A percentile compares a stretch with the other conserved stretches of the same genome.
Evolutionary conservation across 2,888 invertebrate genomes (phyloP).

Genomic region (Busseola fusca): DNA sequence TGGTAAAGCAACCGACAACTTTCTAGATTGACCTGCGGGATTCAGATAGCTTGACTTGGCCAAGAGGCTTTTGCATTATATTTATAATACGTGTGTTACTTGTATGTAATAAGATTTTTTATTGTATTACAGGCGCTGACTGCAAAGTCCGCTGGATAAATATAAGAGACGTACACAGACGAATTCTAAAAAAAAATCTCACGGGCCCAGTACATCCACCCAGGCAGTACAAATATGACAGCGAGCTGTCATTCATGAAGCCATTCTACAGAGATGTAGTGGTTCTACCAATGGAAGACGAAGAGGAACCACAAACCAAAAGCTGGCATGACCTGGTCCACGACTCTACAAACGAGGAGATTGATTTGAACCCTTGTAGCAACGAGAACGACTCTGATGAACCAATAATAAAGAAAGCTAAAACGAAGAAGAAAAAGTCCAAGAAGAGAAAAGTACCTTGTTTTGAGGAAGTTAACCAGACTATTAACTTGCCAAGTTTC

Average conservation of each 20-base stretch:
- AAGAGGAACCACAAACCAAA: constrained; percentile 43
- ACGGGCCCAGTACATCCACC: constrained; percentile 58
- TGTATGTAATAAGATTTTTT: background rate
- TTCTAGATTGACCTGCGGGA: background rate
- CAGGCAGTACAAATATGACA: constrained; percentile 81
- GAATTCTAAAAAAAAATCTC: constrained; percentile 75
- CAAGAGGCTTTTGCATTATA: background rate
- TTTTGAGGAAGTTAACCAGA: constrained; percentile 60
- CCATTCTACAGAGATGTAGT: constrained; percentile 79
- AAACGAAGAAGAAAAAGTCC: constrained; percentile 50
- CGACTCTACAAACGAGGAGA: background rate
- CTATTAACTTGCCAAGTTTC: constrained; percentile 57
- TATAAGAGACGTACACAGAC: constrained; percentile 82
- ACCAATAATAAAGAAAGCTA: constrained; percentile 54
- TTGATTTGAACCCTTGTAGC: constrained; percentile 47
- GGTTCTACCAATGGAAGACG: constrained; percentile 60
- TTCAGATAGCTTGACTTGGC: background rate
- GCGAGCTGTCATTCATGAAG: constrained; percentile 78
- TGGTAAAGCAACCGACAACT: no score
- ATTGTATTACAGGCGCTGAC: constrained; percentile 75
- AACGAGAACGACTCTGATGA: constrained; percentile 70
- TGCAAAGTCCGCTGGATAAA: constrained; percentile 86
- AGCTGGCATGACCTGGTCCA: constrained; percentile 48
- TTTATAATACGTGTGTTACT: background rate
- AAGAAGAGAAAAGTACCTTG: constrained; percentile 38